Base-by-base conservation (phyloP, 2,888 invertebrate species). In the Dasypogon diadema region DNA sequence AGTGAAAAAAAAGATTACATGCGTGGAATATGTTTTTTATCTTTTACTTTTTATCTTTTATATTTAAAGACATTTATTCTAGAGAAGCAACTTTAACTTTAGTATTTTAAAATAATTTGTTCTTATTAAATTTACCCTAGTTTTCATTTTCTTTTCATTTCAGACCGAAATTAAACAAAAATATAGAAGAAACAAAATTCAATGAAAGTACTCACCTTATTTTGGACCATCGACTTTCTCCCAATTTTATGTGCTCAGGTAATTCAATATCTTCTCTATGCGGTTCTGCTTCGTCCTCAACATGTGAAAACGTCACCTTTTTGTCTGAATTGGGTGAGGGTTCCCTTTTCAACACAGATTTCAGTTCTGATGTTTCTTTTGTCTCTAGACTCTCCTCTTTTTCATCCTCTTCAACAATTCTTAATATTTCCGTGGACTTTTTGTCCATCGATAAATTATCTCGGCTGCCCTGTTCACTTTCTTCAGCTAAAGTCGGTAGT, bases 301-400 rank as follows among this genome's bases (percentile, higher is more conserved):
- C 86, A 48, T 87, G 83, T 4, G 87, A 87, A 80, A 88, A 89
- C 77, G 89, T 87, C n/a, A 88, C 83, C 74, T 84, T 84, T 80
- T 88, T 89, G 74, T 86, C 86, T n/a, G 60, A 60, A 4, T 18
- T 37, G 5, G 87, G 86, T 21, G 87, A 86, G 24, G 87, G 82
- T 81, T 88, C 87, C 34, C 84, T 84, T 78, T 84, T 86, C 2
- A 86, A 76, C 0, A 82, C 78, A 8, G 84, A 82, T 58, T 83
- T 83, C 42, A 82, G 68, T 77, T 87, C 87, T 1, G 77, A 76
- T 78, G 87, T 83, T 46, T 82, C 81, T 65, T 82, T 83, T 81
- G 85, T 85, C 10, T 85, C 83, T 3, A 54, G 37, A 24, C 68
- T 73, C 3, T 65, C 70, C 6, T 80, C 76, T 24, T 79, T 75